phyloP scores from a whole-genome alignment of 2,888 invertebrate genomes.

The Atrina japonica region DNA sequence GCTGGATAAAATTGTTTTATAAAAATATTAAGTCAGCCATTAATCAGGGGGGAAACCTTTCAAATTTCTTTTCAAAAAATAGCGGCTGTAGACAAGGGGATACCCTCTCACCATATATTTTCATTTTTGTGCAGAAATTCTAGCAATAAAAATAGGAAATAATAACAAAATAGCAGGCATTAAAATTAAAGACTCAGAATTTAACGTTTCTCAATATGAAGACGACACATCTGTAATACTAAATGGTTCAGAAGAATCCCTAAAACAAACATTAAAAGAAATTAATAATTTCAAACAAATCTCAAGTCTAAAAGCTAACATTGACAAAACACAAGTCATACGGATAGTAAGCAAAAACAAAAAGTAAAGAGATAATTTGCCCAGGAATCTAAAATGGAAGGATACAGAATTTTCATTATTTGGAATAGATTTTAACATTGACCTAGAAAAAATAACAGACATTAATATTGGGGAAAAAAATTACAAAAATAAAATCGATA shows the following conservation, averaged over 20 bases:
- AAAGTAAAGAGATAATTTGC: neutral
- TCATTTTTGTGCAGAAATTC: slow-evolving; percentile 24
- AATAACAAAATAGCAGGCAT: slow-evolving; percentile 19
- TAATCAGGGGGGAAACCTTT: slow-evolving; percentile 11
- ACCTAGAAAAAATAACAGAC: neutral
- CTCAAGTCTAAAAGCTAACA: neutral
- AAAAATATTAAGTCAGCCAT: neutral
- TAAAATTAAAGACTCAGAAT: slow-evolving; percentile 10
- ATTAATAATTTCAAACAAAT: neutral
- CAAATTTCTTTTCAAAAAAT: neutral
- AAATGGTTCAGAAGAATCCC: slow-evolving; percentile 25
- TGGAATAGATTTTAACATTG: neutral
- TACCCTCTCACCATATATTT: slow-evolving; percentile 13
- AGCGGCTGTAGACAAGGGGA: slow-evolving; percentile 32
- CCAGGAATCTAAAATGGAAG: neutral
- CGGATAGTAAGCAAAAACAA: slow-evolving; percentile 3
- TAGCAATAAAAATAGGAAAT: slow-evolving; percentile 16
- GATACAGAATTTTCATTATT: neutral
- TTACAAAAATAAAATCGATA: neutral
- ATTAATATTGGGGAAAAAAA: neutral
- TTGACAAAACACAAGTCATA: slow-evolving; percentile 12
- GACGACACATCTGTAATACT: slow-evolving; percentile 28
- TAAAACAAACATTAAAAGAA: neutral
- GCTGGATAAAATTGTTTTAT: neutral
- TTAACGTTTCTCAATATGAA: slow-evolving; percentile 16